Conservation (phyloP, 2,797 vertebrate species). For the Lacerta viridis region DNA sequence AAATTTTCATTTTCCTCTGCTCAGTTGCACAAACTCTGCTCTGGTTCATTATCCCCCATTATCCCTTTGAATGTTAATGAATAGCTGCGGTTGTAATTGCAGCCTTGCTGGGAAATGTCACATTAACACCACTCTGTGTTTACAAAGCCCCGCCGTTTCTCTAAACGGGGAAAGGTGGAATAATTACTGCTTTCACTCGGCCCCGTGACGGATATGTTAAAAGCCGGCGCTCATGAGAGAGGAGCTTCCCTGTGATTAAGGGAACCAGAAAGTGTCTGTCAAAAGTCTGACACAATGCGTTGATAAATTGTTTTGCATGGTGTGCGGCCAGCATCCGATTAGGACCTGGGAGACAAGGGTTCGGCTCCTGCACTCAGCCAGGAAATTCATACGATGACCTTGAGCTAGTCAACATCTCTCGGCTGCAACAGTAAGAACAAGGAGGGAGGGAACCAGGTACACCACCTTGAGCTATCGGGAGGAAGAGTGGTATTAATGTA, state of each 20-base stretch:
- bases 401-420: no score
- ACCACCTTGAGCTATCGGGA: no score
- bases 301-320: no score
- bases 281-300: background rate
- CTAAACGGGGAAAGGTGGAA: background rate
- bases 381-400: no score
- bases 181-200: background rate
- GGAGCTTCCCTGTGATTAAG: no score
- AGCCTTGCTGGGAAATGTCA: background rate
- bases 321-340: no score
- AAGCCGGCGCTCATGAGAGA: background rate
- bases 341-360: no score
- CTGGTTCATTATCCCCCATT: background rate
- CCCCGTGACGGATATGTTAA: background rate
- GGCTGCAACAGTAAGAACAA: no score
- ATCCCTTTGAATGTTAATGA: background rate
- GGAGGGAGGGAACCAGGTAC: no score
- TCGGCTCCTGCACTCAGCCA: no score
- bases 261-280: background rate
- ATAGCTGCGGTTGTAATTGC: background rate
- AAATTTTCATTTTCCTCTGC: background rate
- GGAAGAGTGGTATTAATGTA: no score
- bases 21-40: background rate
- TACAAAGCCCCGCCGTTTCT: background rate
- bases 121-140: background rate